Evolutionary conservation across 30 jellyfish, hydroid and myxozoan genomes (phyloP).

Genomic region (Morbakka virulenta): DNA sequence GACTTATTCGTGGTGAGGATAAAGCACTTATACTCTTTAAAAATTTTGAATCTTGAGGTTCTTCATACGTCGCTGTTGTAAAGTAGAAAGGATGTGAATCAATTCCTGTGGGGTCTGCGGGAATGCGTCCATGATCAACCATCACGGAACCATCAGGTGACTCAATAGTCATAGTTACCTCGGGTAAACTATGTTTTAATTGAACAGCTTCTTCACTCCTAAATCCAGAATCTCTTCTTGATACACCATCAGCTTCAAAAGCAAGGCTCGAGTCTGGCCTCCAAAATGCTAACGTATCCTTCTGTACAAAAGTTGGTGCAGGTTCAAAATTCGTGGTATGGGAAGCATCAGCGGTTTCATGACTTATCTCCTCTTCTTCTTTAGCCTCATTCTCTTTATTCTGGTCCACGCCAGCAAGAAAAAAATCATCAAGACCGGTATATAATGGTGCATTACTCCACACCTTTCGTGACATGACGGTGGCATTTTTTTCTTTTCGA

Average conservation of each 20-base stretch:
- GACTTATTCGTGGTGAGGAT: slow-evolving; percentile 49
- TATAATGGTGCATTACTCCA: slow-evolving; percentile 45
- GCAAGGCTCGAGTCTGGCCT: slow-evolving; percentile 67
- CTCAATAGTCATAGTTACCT: background rate
- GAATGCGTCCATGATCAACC: background rate
- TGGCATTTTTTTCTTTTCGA: background rate
- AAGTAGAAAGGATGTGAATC: too few relatives aligned
- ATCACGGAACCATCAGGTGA: background rate
- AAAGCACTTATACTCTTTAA: background rate
- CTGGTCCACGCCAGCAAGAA: slow-evolving; percentile 74
- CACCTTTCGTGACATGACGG: background rate
- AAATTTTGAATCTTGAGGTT: background rate
- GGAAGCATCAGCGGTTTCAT: background rate
- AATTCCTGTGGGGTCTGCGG: background rate
- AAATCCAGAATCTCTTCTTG: background rate
- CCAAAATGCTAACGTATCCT: slow-evolving; percentile 47
- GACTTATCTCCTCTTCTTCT: background rate
- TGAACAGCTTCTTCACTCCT: too few relatives aligned
- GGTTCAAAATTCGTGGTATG: slow-evolving; percentile 13
- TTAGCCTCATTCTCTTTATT: background rate
- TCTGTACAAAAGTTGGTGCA: background rate
- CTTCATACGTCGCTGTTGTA: background rate
- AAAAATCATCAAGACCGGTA: slow-evolving; percentile 55
- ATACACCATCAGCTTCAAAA: background rate
- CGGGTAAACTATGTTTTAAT: background rate